Evolutionary conservation across 2,888 invertebrate genomes (phyloP), one percentile per base, ranked within the genome.

Genomic region (Philereme transversata): DNA sequence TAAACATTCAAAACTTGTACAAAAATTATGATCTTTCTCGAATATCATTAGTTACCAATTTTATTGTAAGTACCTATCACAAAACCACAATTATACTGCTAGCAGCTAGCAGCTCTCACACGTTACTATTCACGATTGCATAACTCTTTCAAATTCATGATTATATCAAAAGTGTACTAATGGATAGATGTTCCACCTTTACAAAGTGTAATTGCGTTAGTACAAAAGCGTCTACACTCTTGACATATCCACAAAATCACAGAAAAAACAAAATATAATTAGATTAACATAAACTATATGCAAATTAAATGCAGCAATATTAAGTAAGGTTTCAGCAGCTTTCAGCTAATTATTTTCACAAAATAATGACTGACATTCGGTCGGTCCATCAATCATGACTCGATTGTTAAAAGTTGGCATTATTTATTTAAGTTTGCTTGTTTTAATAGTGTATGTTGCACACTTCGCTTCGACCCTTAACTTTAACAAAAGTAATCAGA

Each of bases 61-160:
- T 86, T 83, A 90, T 91, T 91, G 89, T n/a, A n/a, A n/a, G n/a
- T 88, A 83, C 80, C 83, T 90, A 91, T 90, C 91, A 92, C 91
- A 90, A 87, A 86, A 87, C 83, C 80, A 83, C 87, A 82, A 86
- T 90, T 91, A 84, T 89, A 87, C 86, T 90, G 91, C 91, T 85
- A 91, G 91, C 84, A 83, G 71, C 91, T 91, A 87, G 91, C 91
- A 90, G 84, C 74, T 83, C 77, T 86, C 88, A 87, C 86, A 86
- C 76, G 75, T 72, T 82, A 80, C 78, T 73, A 74, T 74, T 78
- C 72, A 83, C 83, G 79, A 86, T 81, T 79, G 78, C 79, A 82
- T 83, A 73, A 65, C 64, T 78, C 74, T 76, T 76, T 71, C 68
- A 76, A 73, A 76, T 76, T 78, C 73, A 80, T 77, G 82, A 79